These are phyloP conservation scores for Pogona vitticeps DNA, from an alignment of 2,113 vertebrate species.

Conservation along the genomic window DNA sequence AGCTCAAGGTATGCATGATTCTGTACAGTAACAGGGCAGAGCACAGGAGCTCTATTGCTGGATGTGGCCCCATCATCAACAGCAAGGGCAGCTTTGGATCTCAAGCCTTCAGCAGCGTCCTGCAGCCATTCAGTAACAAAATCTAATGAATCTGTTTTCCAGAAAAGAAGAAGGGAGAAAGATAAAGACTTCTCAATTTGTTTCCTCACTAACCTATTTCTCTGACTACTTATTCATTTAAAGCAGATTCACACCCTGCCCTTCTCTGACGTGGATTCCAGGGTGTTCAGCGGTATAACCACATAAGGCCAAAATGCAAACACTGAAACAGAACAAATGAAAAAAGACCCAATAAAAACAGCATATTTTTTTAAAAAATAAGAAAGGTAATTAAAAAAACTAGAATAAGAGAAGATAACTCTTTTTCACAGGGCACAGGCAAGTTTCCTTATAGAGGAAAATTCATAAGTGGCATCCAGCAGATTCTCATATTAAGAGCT, in stretches of 20 bases:
- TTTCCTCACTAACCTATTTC: neutral
- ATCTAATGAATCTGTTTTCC: constrained; percentile 87
- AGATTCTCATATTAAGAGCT: constrained; percentile 14
- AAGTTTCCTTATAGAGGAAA: neutral
- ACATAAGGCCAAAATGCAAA: neutral
- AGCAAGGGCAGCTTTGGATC: constrained; percentile 44
- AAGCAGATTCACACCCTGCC: neutral
- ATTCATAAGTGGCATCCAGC: neutral
- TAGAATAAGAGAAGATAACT: neutral
- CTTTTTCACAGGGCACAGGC: neutral
- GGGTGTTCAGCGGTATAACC: neutral
- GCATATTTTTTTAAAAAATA: neutral
- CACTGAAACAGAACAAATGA: neutral
- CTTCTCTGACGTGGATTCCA: neutral
- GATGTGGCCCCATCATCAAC: constrained; percentile 46
- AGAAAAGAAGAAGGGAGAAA: neutral
- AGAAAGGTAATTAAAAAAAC: neutral
- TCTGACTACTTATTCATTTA: neutral
- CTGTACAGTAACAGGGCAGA: constrained; percentile 76
- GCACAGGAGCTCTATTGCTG: constrained; percentile 41
- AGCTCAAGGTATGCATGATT: constrained; percentile 91
- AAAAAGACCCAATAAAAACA: neutral
- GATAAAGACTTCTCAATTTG: neutral
- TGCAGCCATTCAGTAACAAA: constrained; percentile 91
- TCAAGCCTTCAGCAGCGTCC: constrained; percentile 79